Base-by-base conservation (phyloP, 2,888 invertebrate species). In the Neria commutata region DNA sequence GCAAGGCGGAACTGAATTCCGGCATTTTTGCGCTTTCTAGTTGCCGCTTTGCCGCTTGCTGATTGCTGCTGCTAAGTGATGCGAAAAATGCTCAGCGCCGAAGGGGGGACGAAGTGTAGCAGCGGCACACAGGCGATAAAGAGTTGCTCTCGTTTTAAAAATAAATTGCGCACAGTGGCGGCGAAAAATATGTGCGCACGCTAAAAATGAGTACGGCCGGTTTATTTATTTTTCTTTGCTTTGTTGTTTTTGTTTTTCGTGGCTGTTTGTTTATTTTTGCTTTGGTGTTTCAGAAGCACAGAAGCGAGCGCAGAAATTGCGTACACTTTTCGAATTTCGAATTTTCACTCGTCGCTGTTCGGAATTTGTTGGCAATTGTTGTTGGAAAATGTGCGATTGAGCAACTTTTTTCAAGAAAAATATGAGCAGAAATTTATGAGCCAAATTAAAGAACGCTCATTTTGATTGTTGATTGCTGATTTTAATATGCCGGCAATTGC, bases 11-110 rank as follows among this genome's bases (percentile, higher is more conserved):
- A 21, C 66, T 67, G 50, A 71, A 73, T 69, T 79, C 80, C 54
- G 79, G 79, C 79, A 79, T 79, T 53, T 45, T 69, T 6, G 16
- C 4, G 14, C 37, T 37, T n/a, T n/a, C 16, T 37, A 6, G 16
- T 8, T 37, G 37, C 37, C 5, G 37, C 37, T 14, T 4, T n/a
- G 8, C 37, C 11, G 4, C 21, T 17, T 19, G 3, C 21, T 17
- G 2, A 5, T 21, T 19, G 42, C 17, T 19, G 2, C 14, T 42
- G 6, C 6, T 8, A 29, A 29, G 11, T 29, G 11, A 29, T 8
- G 11, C 29, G 29, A 6, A 29, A 29, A n/a, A n/a, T n/a, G n/a
- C 29, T 29, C 29, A 29, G 11, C 29, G 29, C 29, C 29, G 11
- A 6, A 29, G 6, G 29, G 6, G 11, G 6, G n/a, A 29, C 29